A percentile compares a stretch with the other conserved stretches of the same genome.
Conservation (phyloP, 1,140 invertebrate genomes). For the Chlorops oryzae region DNA sequence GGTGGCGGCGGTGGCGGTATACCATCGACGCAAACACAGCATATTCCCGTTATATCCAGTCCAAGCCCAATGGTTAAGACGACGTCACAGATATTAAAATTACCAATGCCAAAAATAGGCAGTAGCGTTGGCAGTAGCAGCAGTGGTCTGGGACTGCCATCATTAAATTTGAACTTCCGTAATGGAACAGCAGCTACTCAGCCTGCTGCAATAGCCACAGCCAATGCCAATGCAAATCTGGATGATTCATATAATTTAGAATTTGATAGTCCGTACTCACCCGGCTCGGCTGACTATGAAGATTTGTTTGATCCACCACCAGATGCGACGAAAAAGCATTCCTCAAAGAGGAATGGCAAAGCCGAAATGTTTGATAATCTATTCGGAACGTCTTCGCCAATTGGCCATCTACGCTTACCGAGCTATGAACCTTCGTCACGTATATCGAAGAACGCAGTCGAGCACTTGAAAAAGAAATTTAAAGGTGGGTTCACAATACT, state of each 20-base stretch:
- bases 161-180: conserved; percentile 19
- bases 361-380: conserved; percentile 42
- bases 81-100: conserved; percentile 37
- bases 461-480: too few relatives aligned
- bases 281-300: conserved; percentile 74
- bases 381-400: conserved; percentile 39
- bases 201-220: not conserved
- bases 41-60: conserved; percentile 43
- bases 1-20: too few relatives aligned
- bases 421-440: conserved; percentile 8
- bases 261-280: conserved; percentile 76
- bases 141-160: conserved; percentile 28
- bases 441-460: too few relatives aligned
- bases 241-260: conserved; percentile 50
- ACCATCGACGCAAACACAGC: conserved; percentile 28
- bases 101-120: conserved; percentile 28
- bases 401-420: conserved; percentile 16
- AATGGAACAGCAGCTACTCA: conserved; percentile 33
- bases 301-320: conserved; percentile 78
- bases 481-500: too few relatives aligned
- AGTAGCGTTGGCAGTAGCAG: conserved; percentile 38
- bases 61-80: conserved; percentile 25
- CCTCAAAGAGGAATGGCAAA: conserved; percentile 18
- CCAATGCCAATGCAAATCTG: conserved; percentile 35
- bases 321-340: conserved; percentile 31